Evolutionary conservation across 2,113 vertebrate genomes (phyloP), one percentile per base, ranked within the genome.

Genomic region (Argyrosomus japonicus): DNA sequence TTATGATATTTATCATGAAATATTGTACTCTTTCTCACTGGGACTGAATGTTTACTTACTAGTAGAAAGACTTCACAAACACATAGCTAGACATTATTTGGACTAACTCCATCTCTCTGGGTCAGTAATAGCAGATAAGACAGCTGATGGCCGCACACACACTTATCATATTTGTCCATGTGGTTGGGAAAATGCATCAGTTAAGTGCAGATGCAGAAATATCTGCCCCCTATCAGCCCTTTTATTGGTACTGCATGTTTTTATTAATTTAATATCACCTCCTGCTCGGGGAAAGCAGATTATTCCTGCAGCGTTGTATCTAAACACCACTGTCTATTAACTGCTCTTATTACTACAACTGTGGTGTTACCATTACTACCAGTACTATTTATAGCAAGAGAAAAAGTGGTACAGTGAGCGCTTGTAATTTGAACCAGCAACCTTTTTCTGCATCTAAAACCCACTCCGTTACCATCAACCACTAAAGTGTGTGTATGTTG

Each of bases 341-440:
- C 25, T 50, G 15, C 68, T 71, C 25, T 9, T 29, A 4, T 83
- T 79, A 51, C 81, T 65, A 61, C 40, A 40, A 47, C 63, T 75
- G 56, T 27, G 47, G 68, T 45, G n/a, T 74, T 60, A 51, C 0
- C 32, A 71, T 72, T 65, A 84, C 43, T n/a, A 67, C 5, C 11
- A 54, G 9, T 48, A 3, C 56, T 77, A 83, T 65, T 77, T 68
- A 71, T 75, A 79, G 53, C 23, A 64, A 64, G 36, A 69, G 50
- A 51, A 68, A 56, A 57, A 61, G 25, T 40, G 56, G 67, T 19
- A 68, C 47, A 61, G 71, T 73, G 7, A 58, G 18, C 36, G 32
- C 48, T 18, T 64, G 76, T 61, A 72, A 86, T 36, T 25, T 48
- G 32, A 85, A 47, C 47, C 51, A 27, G 61, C 15, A 53, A 10